Conservation (phyloP, 2,888 invertebrate species). For the Epiblema foenella region DNA sequence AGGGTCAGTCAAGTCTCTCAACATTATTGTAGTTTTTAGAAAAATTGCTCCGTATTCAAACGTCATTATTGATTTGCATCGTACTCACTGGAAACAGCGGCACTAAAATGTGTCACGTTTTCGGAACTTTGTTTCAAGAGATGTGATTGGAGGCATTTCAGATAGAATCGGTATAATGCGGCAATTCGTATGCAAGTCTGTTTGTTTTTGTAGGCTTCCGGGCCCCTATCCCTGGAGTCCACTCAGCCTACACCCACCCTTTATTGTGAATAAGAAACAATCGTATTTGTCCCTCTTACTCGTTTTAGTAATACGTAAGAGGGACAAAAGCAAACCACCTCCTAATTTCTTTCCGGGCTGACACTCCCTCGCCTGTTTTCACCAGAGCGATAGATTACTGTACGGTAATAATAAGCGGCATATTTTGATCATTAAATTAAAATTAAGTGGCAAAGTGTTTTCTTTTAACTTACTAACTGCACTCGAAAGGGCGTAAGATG, state of each 20-base stretch:
- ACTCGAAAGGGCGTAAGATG: background rate
- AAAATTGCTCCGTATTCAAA: background rate
- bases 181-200: conserved; percentile 72
- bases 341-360: conserved; percentile 21
- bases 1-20: no score
- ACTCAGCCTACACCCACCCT: conserved; percentile 45
- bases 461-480: no score
- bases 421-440: conserved; percentile 26
- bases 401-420: conserved; percentile 31
- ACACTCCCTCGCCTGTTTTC: conserved; percentile 22
- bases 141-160: conserved; percentile 53
- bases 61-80: background rate
- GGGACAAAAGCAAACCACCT: conserved; percentile 22
- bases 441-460: conserved; percentile 12
- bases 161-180: conserved; percentile 58
- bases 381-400: conserved; percentile 32
- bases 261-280: conserved; percentile 53
- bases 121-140: conserved; percentile 49
- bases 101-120: conserved; percentile 42
- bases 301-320: conserved; percentile 11
- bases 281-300: conserved; percentile 43
- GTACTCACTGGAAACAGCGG: background rate
- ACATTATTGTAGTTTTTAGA: background rate
- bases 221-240: conserved; percentile 47
- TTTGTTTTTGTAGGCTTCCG: conserved; percentile 64